Conservation (phyloP, 2,113 vertebrate genomes). For the Merops nubicus region DNA sequence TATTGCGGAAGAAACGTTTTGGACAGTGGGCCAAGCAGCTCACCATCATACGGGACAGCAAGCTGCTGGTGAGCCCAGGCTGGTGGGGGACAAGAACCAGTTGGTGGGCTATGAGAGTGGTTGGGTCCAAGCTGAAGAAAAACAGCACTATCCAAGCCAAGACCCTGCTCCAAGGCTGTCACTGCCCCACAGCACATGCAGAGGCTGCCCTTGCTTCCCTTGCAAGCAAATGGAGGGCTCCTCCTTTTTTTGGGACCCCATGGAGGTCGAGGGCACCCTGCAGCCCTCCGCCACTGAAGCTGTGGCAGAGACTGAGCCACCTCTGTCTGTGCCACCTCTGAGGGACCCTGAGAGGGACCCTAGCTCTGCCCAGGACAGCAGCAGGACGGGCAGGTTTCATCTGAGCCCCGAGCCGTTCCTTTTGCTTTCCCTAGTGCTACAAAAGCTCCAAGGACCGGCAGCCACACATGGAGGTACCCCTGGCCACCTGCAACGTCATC, state of each 20-base stretch:
- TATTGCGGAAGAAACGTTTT: conserved; percentile 95
- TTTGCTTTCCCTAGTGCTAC: conserved; percentile 83
- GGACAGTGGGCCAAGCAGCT: conserved; percentile 98
- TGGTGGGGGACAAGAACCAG: neutral
- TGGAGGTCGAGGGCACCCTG: neutral
- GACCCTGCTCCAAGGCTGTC: neutral
- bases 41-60: conserved; percentile 89
- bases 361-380: neutral
- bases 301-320: neutral
- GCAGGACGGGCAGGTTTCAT: accelerated
- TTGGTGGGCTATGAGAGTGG: neutral
- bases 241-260: neutral
- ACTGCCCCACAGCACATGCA: neutral
- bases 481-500: conserved; percentile 86
- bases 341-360: neutral
- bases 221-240: neutral
- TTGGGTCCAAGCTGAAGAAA: neutral
- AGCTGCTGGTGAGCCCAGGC: conserved; percentile 86
- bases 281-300: neutral
- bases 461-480: conserved; percentile 86
- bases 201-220: accelerated
- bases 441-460: conserved; percentile 95
- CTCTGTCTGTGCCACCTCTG: neutral
- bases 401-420: neutral
- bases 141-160: neutral